These are phyloP conservation scores for Gonocerus acuteangulatus DNA, from an alignment of 2,888 invertebrate species.

Conservation along the genomic window DNA sequence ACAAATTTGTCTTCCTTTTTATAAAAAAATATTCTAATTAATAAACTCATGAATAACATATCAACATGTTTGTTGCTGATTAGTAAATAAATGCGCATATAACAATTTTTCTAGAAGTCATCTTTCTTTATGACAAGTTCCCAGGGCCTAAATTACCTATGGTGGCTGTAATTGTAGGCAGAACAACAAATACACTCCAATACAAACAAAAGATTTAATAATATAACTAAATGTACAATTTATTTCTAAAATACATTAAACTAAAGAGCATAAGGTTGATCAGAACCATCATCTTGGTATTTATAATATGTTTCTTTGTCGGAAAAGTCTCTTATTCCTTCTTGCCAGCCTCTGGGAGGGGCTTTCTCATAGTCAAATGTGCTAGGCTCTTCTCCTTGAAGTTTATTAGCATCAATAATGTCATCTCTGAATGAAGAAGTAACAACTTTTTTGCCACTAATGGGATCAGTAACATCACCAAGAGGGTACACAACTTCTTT, in stretches of 20 bases:
- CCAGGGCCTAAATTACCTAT: too few relatives aligned
- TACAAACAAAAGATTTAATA: not conserved
- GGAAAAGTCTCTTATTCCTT: constrained; percentile 73
- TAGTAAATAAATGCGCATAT: too few relatives aligned
- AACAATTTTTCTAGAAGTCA: too few relatives aligned
- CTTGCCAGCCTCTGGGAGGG: constrained; percentile 70
- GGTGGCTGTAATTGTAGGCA: too few relatives aligned
- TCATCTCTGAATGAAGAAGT: constrained; percentile 60
- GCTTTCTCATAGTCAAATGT: constrained; percentile 70
- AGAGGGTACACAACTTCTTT: constrained; percentile 70
- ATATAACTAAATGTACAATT: not conserved
- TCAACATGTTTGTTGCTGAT: too few relatives aligned
- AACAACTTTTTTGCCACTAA: constrained; percentile 71
- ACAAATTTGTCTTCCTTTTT: too few relatives aligned
- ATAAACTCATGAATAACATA: too few relatives aligned
- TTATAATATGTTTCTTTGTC: constrained; percentile 68
- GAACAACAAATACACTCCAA: too few relatives aligned
- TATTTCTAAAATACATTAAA: not conserved
- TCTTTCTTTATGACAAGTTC: too few relatives aligned
- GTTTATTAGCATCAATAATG: constrained; percentile 56
- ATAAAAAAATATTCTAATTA: too few relatives aligned
- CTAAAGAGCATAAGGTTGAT: constrained; percentile 56
- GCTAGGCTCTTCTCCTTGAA: constrained; percentile 61
- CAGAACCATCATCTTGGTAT: constrained; percentile 67
- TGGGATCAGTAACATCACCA: constrained; percentile 79